Conservation (phyloP, 2,797 vertebrate species). For the Lepilemur ruficaudatus region DNA sequence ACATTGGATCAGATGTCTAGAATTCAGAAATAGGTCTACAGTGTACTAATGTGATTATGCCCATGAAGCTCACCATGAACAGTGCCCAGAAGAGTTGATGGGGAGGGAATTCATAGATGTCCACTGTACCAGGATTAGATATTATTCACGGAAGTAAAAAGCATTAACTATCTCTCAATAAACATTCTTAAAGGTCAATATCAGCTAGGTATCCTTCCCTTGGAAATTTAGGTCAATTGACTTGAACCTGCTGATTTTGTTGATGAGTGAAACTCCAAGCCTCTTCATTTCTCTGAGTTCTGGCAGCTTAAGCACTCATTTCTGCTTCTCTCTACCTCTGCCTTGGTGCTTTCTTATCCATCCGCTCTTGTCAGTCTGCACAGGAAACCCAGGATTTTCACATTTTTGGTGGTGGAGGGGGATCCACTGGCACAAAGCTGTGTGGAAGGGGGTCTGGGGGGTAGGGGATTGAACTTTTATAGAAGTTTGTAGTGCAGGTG, state of each 20-base stretch:
- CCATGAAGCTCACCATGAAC: neutral
- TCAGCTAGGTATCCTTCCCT: neutral
- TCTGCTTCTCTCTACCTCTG: neutral
- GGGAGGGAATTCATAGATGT: neutral
- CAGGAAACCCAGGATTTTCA: neutral
- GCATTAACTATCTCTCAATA: neutral
- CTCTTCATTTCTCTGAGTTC: neutral
- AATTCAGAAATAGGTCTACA: neutral
- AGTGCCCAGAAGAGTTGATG: neutral
- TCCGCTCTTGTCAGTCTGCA: neutral
- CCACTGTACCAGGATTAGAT: neutral
- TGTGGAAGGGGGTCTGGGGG: accelerated
- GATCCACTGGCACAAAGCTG: neutral
- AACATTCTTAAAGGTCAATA: neutral
- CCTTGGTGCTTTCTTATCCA: neutral
- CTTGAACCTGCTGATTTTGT: neutral
- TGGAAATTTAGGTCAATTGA: neutral
- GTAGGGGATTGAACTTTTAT: neutral
- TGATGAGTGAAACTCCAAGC: neutral
- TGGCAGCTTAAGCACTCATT: neutral
- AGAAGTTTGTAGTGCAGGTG: neutral
- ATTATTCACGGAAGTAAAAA: neutral
- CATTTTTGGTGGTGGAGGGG: too few species aligned
- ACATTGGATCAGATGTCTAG: neutral
- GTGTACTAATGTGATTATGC: neutral